Conservation (phyloP, 2,113 vertebrate species). For the Cephalopterus ornatus region DNA sequence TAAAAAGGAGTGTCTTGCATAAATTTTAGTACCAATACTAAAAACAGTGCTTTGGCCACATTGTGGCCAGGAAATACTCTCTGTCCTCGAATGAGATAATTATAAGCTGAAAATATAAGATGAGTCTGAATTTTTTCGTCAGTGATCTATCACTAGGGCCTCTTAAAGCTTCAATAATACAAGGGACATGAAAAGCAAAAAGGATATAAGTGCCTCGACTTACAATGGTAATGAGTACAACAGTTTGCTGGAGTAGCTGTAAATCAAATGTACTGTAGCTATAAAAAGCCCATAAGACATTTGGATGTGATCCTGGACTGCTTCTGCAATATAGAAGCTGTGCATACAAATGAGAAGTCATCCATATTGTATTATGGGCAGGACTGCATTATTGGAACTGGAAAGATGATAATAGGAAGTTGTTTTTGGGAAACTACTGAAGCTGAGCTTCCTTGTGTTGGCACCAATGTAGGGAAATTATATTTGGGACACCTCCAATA, state of each 20-base stretch:
- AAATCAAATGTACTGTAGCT: slow-evolving; percentile 70
- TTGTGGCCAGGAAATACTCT: not conserved
- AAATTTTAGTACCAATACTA: not conserved
- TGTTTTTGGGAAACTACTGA: slow-evolving; percentile 23
- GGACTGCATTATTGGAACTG: not conserved
- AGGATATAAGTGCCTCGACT: slow-evolving; percentile 41
- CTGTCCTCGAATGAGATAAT: slow-evolving; percentile 18
- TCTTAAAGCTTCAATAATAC: slow-evolving; percentile 55
- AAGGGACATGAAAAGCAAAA: slow-evolving; percentile 36
- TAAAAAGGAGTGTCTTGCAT: not conserved
- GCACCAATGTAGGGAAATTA: not conserved
- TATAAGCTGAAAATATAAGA: not conserved
- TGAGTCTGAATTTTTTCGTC: slow-evolving; percentile 50
- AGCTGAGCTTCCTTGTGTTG: not conserved
- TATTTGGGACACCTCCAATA: not conserved
- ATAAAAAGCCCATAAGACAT: slow-evolving; percentile 56
- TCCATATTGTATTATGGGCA: not conserved
- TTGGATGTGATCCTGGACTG: slow-evolving; percentile 49
- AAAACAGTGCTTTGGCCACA: not conserved
- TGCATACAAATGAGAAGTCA: slow-evolving; percentile 47
- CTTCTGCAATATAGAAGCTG: not conserved
- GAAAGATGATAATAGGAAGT: not conserved
- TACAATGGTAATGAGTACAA: slow-evolving; percentile 60
- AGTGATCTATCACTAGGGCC: slow-evolving; percentile 42
- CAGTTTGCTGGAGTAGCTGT: slow-evolving; percentile 65